A percentile compares a stretch with the other conserved stretches of the same genome.
These are phyloP conservation scores for Elysia crispata DNA, from an alignment of 2,888 invertebrate species.

Conservation along the genomic window DNA sequence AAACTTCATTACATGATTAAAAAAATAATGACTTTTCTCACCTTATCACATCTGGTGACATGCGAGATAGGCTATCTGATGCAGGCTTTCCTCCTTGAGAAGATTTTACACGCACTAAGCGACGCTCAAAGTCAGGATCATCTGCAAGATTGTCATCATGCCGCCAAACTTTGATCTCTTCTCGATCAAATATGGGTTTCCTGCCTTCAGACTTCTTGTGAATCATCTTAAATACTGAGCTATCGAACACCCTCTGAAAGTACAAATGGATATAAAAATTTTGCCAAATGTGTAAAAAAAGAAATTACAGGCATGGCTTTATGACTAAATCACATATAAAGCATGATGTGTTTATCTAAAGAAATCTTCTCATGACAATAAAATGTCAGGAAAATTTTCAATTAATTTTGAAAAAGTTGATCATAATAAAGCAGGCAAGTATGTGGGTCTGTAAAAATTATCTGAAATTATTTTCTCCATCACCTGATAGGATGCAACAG, in stretches of 20 bases:
- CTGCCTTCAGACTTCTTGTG: conserved; percentile 64
- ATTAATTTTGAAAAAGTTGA: too few relatives aligned
- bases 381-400: too few relatives aligned
- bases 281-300: background rate
- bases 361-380: too few relatives aligned
- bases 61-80: conserved; percentile 19
- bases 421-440: too few relatives aligned
- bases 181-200: conserved; percentile 68
- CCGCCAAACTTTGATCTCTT: conserved; percentile 65
- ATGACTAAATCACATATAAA: too few relatives aligned
- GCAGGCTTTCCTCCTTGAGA: conserved; percentile 18
- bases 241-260: conserved; percentile 58
- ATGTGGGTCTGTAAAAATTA: too few relatives aligned
- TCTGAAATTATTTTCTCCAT: too few relatives aligned
- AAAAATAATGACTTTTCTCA: conserved; percentile 1
- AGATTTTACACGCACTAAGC: conserved; percentile 42
- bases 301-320: background rate
- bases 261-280: background rate
- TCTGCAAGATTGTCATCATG: conserved; percentile 66
- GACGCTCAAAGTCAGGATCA: conserved; percentile 55
- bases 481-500: too few relatives aligned
- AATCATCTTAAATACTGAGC: conserved; percentile 63
- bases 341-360: too few relatives aligned
- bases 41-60: conserved; percentile 45
- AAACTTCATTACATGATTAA: background rate